Base-by-base conservation (phyloP, 2,888 invertebrate genomes). In the Chrysolina americana region DNA sequence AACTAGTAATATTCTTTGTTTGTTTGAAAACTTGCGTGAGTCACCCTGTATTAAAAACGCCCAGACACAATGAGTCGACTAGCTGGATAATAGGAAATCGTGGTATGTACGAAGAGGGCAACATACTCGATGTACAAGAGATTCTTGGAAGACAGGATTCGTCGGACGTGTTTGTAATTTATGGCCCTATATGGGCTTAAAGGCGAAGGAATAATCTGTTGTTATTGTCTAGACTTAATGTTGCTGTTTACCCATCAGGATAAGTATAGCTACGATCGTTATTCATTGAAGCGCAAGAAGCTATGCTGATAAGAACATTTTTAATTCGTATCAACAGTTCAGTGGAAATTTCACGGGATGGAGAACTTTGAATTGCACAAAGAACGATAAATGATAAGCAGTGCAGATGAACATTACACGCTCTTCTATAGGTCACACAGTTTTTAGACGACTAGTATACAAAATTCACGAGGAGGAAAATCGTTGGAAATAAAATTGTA, bases 61-160 rank as follows among this genome's bases (percentile, higher is more conserved):
- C 19, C 53, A 21, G 23, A 53, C 53, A 13, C 17, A 19, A 53
- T 21, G 53, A 53, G 2, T 50, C 50, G 50, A 50, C 4, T n/a
- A n/a, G 15, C 15, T n/a, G 19, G 17, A 50, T 53, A 19, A 53
- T 53, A 21, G 53, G 21, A 53, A 53, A 53, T 21, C 53, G 53
- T 53, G 53, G 53, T 21, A 19, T 44, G 13, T 53, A 53, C 21
- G 19, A 13, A 53, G 53, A 53, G 53, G 53, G 53, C 53, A 53
- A 53, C 4, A 53, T 21, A 53, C 53, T 53, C 53, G 21, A 21
- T 0, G 19, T 17, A 48, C 48, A 17, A 17, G 48, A 10, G 2
- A 48, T 53, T 53, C 53, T 53, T 53, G 53, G 53, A 53, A 53
- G 53, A 21, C 53, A 53, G 53, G 53, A 53, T 53, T 53, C 23